These are phyloP conservation scores for Mechanitis messenoides DNA, from an alignment of 2,888 invertebrate genomes.

Conservation along the genomic window DNA sequence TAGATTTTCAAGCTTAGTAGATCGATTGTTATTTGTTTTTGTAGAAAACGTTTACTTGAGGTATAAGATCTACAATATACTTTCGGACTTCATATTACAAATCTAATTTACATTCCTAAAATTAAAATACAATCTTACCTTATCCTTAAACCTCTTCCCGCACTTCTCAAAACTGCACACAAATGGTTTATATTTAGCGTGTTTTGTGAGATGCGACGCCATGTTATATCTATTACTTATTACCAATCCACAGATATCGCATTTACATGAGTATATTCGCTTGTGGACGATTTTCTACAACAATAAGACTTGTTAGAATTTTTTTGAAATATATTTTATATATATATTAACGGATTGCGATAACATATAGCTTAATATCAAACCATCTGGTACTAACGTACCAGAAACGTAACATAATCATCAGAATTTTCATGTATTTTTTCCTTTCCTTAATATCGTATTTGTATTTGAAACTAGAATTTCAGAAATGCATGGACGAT, in stretches of 20 bases:
- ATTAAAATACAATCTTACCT: slow-evolving; percentile 34
- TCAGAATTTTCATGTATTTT: too few relatives aligned
- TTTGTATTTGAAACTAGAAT: too few relatives aligned
- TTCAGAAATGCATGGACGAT: too few relatives aligned
- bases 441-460: too few relatives aligned
- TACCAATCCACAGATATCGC: slow-evolving; percentile 44
- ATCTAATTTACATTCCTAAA: slow-evolving; percentile 2
- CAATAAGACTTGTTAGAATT: too few relatives aligned
- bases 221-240: slow-evolving; percentile 39
- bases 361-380: background rate
- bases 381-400: background rate
- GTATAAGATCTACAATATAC: too few relatives aligned
- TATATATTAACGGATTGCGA: background rate
- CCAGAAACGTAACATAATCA: too few relatives aligned
- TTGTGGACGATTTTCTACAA: slow-evolving; percentile 46
- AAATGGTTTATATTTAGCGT: slow-evolving; percentile 43
- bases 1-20: too few relatives aligned
- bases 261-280: slow-evolving; percentile 29
- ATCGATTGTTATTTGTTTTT: too few relatives aligned
- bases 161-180: slow-evolving; percentile 41
- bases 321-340: too few relatives aligned
- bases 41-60: too few relatives aligned
- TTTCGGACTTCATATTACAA: too few relatives aligned
- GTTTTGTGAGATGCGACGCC: slow-evolving; percentile 39
- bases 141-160: slow-evolving; percentile 40